These are phyloP conservation scores for Platalea minor DNA, from an alignment of 2,797 vertebrate species.

Conservation along the genomic window DNA sequence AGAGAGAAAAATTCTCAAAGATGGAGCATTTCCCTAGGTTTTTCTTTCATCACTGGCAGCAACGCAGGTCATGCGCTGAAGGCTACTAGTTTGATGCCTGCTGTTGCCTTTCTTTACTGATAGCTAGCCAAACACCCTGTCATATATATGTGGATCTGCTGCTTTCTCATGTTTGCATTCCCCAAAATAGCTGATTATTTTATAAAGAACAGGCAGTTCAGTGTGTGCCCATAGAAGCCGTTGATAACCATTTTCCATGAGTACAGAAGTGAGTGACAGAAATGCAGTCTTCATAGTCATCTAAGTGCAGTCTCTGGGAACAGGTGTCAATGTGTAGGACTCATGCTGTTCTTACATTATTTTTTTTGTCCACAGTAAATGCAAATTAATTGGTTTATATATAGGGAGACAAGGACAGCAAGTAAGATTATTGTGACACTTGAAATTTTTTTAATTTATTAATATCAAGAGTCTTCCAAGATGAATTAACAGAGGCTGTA, in stretches of 20 bases:
- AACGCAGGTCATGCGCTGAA: slow-evolving; percentile 50
- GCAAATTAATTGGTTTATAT: neutral
- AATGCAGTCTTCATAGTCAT: neutral
- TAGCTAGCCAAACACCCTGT: neutral
- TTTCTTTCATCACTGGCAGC: slow-evolving; percentile 51
- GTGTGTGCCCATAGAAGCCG: neutral
- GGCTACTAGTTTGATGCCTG: slow-evolving; percentile 57
- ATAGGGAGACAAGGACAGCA: neutral
- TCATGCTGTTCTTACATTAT: neutral
- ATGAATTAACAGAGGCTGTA: neutral
- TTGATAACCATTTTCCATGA: neutral
- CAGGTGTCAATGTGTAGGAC: neutral
- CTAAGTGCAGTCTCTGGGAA: neutral
- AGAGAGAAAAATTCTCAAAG: slow-evolving; percentile 28
- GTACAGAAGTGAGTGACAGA: neutral
- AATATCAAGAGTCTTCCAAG: neutral
- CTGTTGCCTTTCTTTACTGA: slow-evolving; percentile 32
- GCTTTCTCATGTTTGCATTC: neutral
- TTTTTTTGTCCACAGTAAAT: neutral
- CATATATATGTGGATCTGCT: neutral
- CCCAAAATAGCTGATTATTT: neutral
- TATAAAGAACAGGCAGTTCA: slow-evolving; percentile 5
- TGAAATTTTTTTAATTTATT: neutral
- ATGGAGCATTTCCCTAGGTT: neutral
- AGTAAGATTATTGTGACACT: neutral